Base-by-base conservation (phyloP, 1,140 invertebrate species). In the Pseudobourletiella spinata region DNA sequence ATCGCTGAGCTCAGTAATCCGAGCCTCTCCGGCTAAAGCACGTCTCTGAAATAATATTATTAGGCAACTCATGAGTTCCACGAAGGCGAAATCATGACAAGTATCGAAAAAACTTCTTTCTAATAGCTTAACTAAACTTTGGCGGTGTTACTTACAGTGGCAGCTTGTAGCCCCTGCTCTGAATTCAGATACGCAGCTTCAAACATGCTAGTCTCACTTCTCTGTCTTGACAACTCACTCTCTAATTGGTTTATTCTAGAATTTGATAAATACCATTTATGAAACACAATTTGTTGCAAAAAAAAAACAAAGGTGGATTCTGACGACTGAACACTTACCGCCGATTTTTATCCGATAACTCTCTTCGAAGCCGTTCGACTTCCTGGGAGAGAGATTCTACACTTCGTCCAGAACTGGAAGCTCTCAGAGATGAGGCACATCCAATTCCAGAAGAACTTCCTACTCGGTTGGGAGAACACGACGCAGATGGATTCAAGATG, bases 221-320 rank as follows among this genome's bases (percentile, higher is more conserved):
- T 65, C 16, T 51, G 29, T 48, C 39, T 60, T 29, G 44, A 14
- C 11, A 65, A 22, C 22, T 65, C 64, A 14, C 18, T 39, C 43
- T 65, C 64, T 30, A 65, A 54, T 57, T 58, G 59, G 32, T 39
- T 57, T 29, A 65, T 29, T 25, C 63, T 65, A 28, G 1, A 18
- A 61, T 28, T 30, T 4, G 42, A 50, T 42, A 42, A 52, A 57
- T 25, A 8, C 8, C 15, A 43, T 58, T 58, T 26, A 29, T 22
- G 3, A 6, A n/a, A n/a, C n/a, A n/a, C n/a, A n/a, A n/a, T n/a
- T n/a, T n/a, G n/a, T n/a, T n/a, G n/a, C n/a, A n/a, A n/a, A n/a
- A n/a, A n/a, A n/a, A n/a, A n/a, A n/a, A n/a, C n/a, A n/a, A n/a
- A n/a, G n/a, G n/a, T n/a, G n/a, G n/a, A n/a, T n/a, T n/a, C n/a